phyloP scores from a whole-genome alignment of 2,888 invertebrate species.

The Tromatobia lineatoria region DNA sequence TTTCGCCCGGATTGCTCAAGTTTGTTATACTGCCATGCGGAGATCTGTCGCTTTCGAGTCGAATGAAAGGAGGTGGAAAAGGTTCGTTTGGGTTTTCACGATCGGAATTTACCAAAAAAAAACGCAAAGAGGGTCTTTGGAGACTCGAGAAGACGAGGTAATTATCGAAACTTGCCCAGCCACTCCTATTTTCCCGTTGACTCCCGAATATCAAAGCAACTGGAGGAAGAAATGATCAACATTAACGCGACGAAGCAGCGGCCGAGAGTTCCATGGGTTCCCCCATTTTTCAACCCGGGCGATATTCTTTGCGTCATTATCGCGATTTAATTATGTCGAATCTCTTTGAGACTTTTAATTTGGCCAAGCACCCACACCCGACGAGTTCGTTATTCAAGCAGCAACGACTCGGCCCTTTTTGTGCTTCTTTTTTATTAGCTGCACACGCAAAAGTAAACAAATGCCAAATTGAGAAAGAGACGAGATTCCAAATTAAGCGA shows the following conservation, averaged over 20 bases:
- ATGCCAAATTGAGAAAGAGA: conserved; percentile 44
- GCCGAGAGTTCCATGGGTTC: conserved; percentile 48
- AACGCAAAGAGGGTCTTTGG: background rate
- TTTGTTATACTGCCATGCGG: too few species aligned
- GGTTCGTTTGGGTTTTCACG: background rate
- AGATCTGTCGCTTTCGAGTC: background rate
- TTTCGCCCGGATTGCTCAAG: too few species aligned
- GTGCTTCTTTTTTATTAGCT: conserved; percentile 30
- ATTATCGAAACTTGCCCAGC: conserved; percentile 76
- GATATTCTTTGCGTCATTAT: conserved; percentile 83
- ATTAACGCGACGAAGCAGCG: conserved; percentile 71
- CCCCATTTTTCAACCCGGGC: conserved; percentile 45
- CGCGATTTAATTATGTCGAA: conserved; percentile 82
- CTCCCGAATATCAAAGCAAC: conserved; percentile 77
- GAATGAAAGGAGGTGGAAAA: conserved; percentile 11
- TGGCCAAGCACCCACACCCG: conserved; percentile 59
- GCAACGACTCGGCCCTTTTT: conserved; percentile 12
- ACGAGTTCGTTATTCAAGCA: conserved; percentile 21
- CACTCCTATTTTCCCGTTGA: conserved; percentile 66
- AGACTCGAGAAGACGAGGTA: conserved; percentile 69
- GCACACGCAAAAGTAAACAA: conserved; percentile 50
- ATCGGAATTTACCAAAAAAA: conserved; percentile 54
- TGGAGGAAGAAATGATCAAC: conserved; percentile 78
- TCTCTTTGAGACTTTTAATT: conserved; percentile 82
- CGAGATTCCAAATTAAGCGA: conserved; percentile 14